Evolutionary conservation across 1,140 invertebrate genomes (phyloP).

Genomic region (Tachypleus tridentatus): DNA sequence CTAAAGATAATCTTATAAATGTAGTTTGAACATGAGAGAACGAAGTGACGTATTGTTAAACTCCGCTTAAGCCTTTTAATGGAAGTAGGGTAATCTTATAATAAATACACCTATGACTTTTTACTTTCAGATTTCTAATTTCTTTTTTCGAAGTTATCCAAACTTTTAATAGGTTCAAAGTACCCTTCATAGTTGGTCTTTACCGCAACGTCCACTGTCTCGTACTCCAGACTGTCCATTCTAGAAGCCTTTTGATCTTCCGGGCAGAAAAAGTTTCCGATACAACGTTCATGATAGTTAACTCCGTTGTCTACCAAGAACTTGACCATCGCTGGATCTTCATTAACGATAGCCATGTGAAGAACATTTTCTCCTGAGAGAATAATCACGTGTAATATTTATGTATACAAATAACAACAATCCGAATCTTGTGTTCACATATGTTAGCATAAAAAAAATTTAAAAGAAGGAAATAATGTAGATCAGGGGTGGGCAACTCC

Average conservation of each 20-base stretch:
- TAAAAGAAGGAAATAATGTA: no score
- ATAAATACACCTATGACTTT: neutral
- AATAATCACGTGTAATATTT: neutral
- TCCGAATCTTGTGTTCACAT: no score
- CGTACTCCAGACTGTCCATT: conserved; percentile 74
- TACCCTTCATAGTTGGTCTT: conserved; percentile 91
- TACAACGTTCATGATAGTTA: conserved; percentile 77
- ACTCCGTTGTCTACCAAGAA: conserved; percentile 84
- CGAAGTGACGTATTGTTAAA: no score
- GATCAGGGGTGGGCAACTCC: no score
- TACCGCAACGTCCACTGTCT: conserved; percentile 71
- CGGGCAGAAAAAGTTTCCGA: conserved; percentile 91
- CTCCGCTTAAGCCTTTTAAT: no score
- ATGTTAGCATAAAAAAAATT: no score
- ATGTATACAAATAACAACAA: no score
- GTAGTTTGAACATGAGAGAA: no score
- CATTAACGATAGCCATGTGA: conserved; percentile 96
- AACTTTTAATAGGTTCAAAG: conserved; percentile 4
- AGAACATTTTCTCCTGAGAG: conserved; percentile 70
- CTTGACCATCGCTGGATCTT: conserved; percentile 95
- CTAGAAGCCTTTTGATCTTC: conserved; percentile 92
- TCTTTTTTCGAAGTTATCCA: neutral
- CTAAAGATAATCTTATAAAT: no score
- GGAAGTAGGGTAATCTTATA: neutral
- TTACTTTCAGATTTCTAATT: neutral